Evolutionary conservation across 2,797 vertebrate species (phyloP).

Genomic region (Coreius guichenoti): DNA sequence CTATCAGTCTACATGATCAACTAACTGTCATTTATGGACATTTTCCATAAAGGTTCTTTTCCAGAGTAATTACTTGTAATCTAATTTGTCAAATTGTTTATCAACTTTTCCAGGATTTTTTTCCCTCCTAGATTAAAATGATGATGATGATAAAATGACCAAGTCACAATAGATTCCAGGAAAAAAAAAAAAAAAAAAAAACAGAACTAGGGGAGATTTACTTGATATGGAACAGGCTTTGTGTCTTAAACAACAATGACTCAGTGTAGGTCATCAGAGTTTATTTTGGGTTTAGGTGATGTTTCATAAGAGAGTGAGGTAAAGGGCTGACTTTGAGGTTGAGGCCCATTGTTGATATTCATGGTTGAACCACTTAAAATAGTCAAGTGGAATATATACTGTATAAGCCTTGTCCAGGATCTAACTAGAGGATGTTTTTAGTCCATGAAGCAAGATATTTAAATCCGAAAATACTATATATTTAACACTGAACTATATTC

Average conservation of each 20-base stretch:
- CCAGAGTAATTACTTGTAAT: constrained; percentile 5
- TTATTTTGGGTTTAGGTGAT: neutral
- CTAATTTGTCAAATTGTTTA: constrained; percentile 14
- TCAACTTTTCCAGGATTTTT: neutral
- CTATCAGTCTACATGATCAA: constrained; percentile 19
- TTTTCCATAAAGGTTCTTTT: neutral
- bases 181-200: neutral
- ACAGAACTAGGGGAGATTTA: neutral
- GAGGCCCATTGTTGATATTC: neutral
- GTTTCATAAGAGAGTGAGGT: neutral
- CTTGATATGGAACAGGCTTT: neutral
- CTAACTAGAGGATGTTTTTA: neutral
- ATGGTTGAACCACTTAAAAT: neutral
- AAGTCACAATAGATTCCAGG: constrained; percentile 1
- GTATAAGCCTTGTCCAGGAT: neutral
- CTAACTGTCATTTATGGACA: constrained; percentile 8
- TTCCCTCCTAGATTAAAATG: neutral
- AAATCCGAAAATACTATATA: neutral
- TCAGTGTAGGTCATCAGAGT: constrained; percentile 3
- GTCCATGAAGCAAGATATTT: neutral
- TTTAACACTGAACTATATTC: neutral
- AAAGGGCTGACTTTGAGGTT: neutral
- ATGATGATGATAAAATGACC: neutral
- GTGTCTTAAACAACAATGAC: constrained; percentile 4
- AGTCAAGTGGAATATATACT: neutral